Evolutionary conservation across 92 coral and sea anemone species (phyloP).

Genomic region (Pocillopora grandis): DNA sequence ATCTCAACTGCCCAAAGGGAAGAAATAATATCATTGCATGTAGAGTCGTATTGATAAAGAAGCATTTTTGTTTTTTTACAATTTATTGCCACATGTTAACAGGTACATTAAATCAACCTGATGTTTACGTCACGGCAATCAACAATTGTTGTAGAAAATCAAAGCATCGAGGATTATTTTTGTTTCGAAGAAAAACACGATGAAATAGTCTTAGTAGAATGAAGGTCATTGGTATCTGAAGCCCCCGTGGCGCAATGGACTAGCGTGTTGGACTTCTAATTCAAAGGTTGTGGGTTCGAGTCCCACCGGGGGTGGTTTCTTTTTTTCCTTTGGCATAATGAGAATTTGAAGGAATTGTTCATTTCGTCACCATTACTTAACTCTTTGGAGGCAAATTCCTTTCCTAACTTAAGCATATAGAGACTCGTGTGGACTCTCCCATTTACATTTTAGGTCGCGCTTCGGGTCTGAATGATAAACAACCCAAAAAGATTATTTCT

Average conservation of each 20-base stretch:
- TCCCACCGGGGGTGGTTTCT: constrained; percentile 86
- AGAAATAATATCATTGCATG: no score
- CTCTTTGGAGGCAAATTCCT: background rate
- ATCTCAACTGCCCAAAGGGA: no score
- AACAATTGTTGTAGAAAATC: background rate
- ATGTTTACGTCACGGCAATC: background rate
- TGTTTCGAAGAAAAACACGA: background rate
- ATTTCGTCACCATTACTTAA: no score
- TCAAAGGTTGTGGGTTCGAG: constrained; percentile 99
- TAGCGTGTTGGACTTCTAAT: constrained; percentile 79
- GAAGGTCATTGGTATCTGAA: background rate
- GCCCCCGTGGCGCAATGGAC: constrained; percentile 80
- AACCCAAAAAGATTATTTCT: constrained; percentile 67
- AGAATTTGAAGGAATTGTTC: no score
- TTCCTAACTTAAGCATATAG: background rate
- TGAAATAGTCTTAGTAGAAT: background rate
- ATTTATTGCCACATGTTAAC: background rate
- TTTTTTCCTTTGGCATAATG: no score
- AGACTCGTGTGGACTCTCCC: background rate
- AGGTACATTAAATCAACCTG: background rate
- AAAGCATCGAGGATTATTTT: background rate
- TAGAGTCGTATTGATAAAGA: no score
- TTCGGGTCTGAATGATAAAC: constrained; percentile 62
- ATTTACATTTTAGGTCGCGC: constrained; percentile 49
- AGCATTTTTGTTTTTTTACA: background rate